phyloP scores from a whole-genome alignment of 2,888 invertebrate species.

The Acanthosepion pharaonis region DNA sequence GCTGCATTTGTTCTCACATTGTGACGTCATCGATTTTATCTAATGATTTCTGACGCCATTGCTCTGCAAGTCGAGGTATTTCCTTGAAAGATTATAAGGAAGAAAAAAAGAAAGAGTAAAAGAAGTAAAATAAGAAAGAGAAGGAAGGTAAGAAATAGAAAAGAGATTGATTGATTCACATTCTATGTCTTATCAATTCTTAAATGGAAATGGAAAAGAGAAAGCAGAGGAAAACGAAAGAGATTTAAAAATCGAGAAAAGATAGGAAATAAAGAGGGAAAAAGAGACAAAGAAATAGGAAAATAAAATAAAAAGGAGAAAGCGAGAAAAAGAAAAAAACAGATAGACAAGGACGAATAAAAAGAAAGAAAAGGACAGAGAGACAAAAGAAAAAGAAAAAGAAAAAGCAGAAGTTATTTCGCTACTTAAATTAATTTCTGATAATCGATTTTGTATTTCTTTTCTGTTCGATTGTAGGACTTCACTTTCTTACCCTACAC shows the following conservation, averaged over 20 bases:
- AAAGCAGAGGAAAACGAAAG: not conserved
- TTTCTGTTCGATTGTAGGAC: not conserved
- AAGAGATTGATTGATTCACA: no score
- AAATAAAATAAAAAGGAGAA: no score
- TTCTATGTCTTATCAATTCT: no score
- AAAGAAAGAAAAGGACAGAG: not conserved
- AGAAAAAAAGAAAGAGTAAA: not conserved
- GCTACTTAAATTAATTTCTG: not conserved
- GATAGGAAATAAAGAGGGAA: not conserved
- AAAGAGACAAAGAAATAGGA: not conserved
- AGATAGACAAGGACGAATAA: not conserved
- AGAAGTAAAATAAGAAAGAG: not conserved
- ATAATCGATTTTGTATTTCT: not conserved
- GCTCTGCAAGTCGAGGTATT: not conserved
- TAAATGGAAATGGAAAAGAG: not conserved
- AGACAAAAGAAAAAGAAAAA: not conserved
- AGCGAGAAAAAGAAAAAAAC: not conserved
- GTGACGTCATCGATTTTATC: not conserved
- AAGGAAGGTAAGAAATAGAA: not conserved
- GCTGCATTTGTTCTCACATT: not conserved
- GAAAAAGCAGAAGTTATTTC: not conserved
- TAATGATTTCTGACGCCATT: not conserved
- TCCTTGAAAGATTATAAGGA: not conserved
- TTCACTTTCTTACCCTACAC: not conserved
- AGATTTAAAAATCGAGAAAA: no score